Base-by-base conservation (phyloP, 2,113 vertebrate species). In the Eleginops maclovinus region DNA sequence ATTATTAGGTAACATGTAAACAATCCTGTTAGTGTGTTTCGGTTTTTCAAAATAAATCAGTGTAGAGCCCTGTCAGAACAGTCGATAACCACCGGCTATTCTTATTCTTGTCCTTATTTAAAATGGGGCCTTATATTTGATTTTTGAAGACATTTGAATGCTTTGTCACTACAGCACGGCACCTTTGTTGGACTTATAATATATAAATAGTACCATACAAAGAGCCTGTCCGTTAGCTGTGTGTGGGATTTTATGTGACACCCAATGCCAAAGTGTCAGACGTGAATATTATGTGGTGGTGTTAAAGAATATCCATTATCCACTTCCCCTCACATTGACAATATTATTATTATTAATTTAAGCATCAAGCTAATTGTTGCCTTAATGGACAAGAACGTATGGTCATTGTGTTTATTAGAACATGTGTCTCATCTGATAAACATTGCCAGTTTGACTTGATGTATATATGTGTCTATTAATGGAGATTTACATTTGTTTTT, bases 91-190 rank as follows among this genome's bases (percentile, higher is more conserved):
- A 16, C 21, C 40, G 53, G 22, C 85, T 17, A 36, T 66, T 24
- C 54, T 49, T 17, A 81, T 82, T 47, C 4, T 69, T 64, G 46
- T 46, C 75, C 74, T 79, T 82, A 81, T 66, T 22, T 36, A 54
- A 81, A 66, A 64, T 53, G 62, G 68, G 90, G 91, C 91, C 90
- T 93, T 93, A 91, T 40, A 76, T 74, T 68, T 67, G 43, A 73
- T 66, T 36, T 36, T 8, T 36, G 40, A 77, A 69, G 46, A 68
- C 2, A 13, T 72, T 44, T 24, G 26, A 59, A 56, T 28, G 51
- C 22, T 60, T 36, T 85, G 66, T 80, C 62, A 72, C 49, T 31
- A 41, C 44, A 72, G 63, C 22, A 56, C 46, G 16, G 41, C 36
- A 75, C 40, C 56, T 44, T 65, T 64, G 41, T 79, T 72, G 56